Evolutionary conservation across 92 coral and sea anemone species (phyloP), one percentile per base, ranked within the genome.

Genomic region (Palythoa heliodiscus): DNA sequence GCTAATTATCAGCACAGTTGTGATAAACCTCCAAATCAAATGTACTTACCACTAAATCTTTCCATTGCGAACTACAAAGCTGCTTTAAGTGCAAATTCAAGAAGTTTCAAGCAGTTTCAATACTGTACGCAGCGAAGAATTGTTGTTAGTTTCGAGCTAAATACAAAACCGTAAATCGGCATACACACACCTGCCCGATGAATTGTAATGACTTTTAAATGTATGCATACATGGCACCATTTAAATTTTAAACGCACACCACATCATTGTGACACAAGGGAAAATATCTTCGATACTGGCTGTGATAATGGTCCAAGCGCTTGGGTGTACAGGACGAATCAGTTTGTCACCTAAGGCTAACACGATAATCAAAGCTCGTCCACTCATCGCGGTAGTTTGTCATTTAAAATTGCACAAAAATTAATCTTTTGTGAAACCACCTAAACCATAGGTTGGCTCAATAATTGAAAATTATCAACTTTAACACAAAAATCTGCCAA

Each of bases 161-260:
- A 22, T 57, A 64, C 73, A 80, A 16, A 47, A 19, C 60, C 61
- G 22, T 40, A 47, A 54, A 76, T 39, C 12, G 83, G 48, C 15
- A 22, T 80, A 76, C 95, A 93, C 84, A 76, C 97, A 93, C 95
- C 97, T 93, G 97, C 83, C 87, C 91, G 75, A 64, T 58, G 78
- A 69, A 78, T 87, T 88, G 77, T 93, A 82, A 91, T 89, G 97
- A 91, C 97, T 89, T 93, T 88, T 89, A 89, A 87, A 89, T 91
- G 89, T 89, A 91, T 82, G 87, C 93, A 85, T 70, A 82, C 61
- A 80, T 80, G 84, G 84, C 84, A 80, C 63, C 84, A 80, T 74
- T 80, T 80, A 64, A 80, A 80, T 80, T 80, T 80, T 80, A 80
- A 80, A 80, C 64, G 73, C 23, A 66, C 84, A 80, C 84, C 84